Evolutionary conservation across 2,113 vertebrate genomes (phyloP).

Genomic region (Murina feae): DNA sequence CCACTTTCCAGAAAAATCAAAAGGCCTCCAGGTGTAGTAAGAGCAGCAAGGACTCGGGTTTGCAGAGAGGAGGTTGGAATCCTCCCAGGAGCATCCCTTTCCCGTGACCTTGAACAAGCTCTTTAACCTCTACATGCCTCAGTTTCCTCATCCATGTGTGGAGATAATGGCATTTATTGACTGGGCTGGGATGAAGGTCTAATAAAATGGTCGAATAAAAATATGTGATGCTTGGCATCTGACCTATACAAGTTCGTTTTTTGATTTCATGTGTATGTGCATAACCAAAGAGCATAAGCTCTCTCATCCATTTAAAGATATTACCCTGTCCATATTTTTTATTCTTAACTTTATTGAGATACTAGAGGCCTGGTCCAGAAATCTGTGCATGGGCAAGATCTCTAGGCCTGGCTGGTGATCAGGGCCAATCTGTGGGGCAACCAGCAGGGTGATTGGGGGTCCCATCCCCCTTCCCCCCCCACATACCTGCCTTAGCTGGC

Average conservation of each 20-base stretch:
- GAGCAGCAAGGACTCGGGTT: neutral
- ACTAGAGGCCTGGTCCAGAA: too few relatives aligned
- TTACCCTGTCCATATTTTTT: too few relatives aligned
- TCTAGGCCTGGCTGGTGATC: too few relatives aligned
- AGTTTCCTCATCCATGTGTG: neutral
- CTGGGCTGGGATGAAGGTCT: neutral
- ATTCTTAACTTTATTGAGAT: neutral
- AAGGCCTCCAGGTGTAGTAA: neutral
- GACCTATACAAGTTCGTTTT: fast-evolving
- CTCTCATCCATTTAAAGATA: neutral
- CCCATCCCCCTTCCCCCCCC: too few relatives aligned
- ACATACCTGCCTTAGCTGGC: too few relatives aligned
- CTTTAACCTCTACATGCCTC: neutral
- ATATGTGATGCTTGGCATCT: neutral
- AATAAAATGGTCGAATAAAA: neutral
- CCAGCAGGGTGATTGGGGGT: too few relatives aligned
- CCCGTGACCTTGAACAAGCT: neutral
- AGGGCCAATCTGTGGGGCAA: too few relatives aligned
- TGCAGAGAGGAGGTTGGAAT: neutral
- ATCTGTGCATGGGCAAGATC: too few relatives aligned
- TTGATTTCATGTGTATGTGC: neutral
- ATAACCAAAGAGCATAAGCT: neutral
- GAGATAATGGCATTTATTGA: neutral
- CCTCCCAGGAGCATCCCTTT: neutral
- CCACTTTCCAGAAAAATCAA: neutral